Evolutionary conservation across 92 coral and sea anemone species (phyloP), one percentile per base, ranked within the genome.

Genomic region (Siderastrea radians): DNA sequence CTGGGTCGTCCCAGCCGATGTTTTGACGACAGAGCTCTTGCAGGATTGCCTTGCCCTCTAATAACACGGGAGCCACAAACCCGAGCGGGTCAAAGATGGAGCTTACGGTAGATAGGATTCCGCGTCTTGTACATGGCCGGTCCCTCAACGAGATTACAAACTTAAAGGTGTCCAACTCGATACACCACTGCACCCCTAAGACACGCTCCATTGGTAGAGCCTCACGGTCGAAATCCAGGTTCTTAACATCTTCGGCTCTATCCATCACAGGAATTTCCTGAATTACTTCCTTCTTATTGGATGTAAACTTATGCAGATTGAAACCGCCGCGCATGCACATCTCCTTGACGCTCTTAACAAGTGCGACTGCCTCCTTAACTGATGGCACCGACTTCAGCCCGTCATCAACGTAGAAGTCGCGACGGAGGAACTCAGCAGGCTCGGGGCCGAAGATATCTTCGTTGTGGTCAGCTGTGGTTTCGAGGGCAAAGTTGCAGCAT

Each of bases 111-210:
- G 75, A 49, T 51, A 70, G 44, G 44, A 44, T 70, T 26, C 75
- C 75, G 7, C 75, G 75, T 70, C 75, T 70, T 49, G 75, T 70
- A 53, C 52, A 70, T 8, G 75, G 75, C 44, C 52, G 53, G 75
- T 45, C 19, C 17, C 75, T 70, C 0, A 16, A 51, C 38, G 75
- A 26, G 15, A 70, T 70, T 6, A 54, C 10, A 49, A 70, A 49
- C 38, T 51, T n/a, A 70, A 70, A 70, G 75, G 16, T 26, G 75
- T 70, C 38, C 8, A 53, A 70, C 75, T 70, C 75, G 38, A 70
- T 44, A 16, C 75, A 70, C 75, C 75, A 44, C 75, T 70, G 53
- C 54, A 70, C 55, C 11, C 75, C 75, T 6, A 70, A 51, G 3
- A 51, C 75, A 3, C 75, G 19, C 2, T 70, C 75, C 75, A 70